These are phyloP conservation scores for Coleophora deauratella DNA, from an alignment of 2,888 invertebrate genomes.

Conservation along the genomic window DNA sequence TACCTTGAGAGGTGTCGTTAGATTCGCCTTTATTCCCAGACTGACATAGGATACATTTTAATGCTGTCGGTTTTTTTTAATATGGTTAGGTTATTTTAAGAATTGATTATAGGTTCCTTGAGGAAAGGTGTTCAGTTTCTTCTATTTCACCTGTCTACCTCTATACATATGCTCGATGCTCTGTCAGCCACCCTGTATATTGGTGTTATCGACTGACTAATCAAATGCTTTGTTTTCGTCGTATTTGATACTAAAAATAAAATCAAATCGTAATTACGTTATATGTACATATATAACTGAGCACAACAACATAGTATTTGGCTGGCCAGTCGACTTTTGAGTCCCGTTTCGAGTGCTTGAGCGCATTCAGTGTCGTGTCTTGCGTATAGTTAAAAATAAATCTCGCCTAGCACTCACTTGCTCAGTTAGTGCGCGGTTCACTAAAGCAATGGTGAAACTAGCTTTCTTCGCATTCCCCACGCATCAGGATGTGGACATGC, in stretches of 20 bases:
- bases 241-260: conserved; percentile 12
- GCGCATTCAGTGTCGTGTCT: neutral
- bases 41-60: no score
- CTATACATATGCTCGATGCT: neutral
- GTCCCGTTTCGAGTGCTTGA: conserved; percentile 1
- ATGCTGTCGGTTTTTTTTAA: no score
- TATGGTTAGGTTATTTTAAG: no score
- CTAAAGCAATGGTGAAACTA: conserved; percentile 33
- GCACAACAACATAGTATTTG: neutral
- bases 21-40: no score
- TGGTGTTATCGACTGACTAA: conserved; percentile 15
- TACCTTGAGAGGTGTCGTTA: no score
- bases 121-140: no score
- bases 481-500: conserved; percentile 54
- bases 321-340: neutral
- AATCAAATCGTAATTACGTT: no score
- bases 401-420: no score
- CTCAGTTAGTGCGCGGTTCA: neutral
- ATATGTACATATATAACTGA: neutral
- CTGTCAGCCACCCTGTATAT: conserved; percentile 32
- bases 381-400: no score
- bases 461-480: conserved; percentile 36
- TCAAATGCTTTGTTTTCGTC: conserved; percentile 21
- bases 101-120: no score
- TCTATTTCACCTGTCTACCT: no score